Evolutionary conservation across 2,113 vertebrate species (phyloP).

Genomic region (Pygoscelis antarcticus): DNA sequence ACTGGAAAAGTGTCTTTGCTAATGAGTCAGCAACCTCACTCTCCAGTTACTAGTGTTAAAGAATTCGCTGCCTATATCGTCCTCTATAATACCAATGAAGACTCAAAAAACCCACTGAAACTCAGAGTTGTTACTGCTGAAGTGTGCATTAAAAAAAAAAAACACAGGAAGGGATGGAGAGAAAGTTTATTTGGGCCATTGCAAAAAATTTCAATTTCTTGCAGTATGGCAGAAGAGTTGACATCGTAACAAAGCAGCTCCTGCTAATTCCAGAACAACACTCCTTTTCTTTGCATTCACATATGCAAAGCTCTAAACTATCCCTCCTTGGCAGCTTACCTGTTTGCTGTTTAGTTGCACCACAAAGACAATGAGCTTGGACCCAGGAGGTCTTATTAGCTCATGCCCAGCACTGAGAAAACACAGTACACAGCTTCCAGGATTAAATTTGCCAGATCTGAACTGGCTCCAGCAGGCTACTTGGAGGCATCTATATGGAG

Average conservation of each 20-base stretch:
- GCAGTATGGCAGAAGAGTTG: neutral
- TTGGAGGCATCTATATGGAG: neutral
- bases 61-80: neutral
- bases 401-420: neutral
- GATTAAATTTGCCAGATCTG: neutral
- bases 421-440: neutral
- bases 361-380: neutral
- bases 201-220: neutral
- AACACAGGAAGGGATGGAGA: neutral
- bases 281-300: neutral
- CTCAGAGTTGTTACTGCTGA: neutral
- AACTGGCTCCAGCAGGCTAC: neutral
- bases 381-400: neutral
- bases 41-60: neutral
- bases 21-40: neutral
- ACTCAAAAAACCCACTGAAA: neutral
- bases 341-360: neutral
- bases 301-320: neutral
- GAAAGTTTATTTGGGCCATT: neutral
- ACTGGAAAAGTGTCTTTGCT: neutral
- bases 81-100: neutral
- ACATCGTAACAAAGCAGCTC: neutral
- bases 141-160: neutral
- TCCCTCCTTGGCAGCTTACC: neutral
- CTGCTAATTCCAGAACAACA: neutral